These are phyloP conservation scores for Actinopyga echinites DNA, from an alignment of 53 echinoderm and acorn worm species.

Conservation along the genomic window DNA sequence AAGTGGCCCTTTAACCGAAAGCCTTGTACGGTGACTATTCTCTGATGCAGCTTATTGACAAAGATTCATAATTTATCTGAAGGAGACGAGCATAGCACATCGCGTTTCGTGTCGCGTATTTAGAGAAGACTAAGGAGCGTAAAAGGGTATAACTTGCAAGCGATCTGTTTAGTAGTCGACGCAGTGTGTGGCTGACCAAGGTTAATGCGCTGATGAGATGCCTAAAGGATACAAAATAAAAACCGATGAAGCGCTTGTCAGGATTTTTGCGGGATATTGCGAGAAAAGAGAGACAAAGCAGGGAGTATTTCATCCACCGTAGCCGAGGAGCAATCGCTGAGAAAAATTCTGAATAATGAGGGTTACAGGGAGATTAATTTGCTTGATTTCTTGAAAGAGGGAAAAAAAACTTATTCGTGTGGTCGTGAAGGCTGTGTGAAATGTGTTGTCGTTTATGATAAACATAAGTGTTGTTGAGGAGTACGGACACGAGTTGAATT, in stretches of 20 bases:
- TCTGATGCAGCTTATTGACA: constrained; percentile 27
- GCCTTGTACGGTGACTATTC: not conserved
- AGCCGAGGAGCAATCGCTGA: not conserved
- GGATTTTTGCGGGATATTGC: not conserved
- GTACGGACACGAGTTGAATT: constrained; percentile 10
- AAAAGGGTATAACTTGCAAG: constrained; percentile 2
- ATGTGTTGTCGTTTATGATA: constrained; percentile 33
- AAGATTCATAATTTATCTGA: constrained; percentile 16
- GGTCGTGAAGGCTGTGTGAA: constrained; percentile 11
- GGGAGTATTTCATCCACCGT: constrained; percentile 1
- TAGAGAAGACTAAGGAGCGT: constrained; percentile 11
- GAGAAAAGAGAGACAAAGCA: not conserved
- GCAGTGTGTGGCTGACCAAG: constrained; percentile 28
- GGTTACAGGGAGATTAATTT: constrained; percentile 34
- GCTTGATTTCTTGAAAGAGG: constrained; percentile 8
- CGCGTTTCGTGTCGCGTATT: constrained; percentile 30
- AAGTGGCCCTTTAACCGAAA: too few species aligned
- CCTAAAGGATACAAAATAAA: not conserved
- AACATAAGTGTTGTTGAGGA: constrained; percentile 18
- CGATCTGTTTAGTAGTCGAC: constrained; percentile 24
- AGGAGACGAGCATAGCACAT: not conserved
- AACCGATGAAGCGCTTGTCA: constrained; percentile 4
- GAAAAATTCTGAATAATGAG: constrained; percentile 35
- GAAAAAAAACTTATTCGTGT: not conserved
- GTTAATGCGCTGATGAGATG: constrained; percentile 27